A percentile compares a stretch with the other conserved stretches of the same genome.
Conservation (phyloP, 2,888 invertebrate species). For the Muschampia plurimacula region DNA sequence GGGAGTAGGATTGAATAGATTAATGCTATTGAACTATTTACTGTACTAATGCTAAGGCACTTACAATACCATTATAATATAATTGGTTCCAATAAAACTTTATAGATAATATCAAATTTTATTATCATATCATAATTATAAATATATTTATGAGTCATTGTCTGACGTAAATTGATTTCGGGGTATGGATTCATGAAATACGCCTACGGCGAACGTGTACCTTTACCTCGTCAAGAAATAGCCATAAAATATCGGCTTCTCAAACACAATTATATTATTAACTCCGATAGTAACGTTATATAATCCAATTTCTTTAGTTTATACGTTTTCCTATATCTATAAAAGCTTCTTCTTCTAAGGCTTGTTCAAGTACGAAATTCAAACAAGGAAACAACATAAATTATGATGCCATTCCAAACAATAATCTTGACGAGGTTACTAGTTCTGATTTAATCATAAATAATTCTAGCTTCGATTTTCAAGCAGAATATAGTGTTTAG, state of each 20-base stretch:
- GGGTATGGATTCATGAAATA: neutral
- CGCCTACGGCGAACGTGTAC: neutral
- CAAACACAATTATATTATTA: neutral
- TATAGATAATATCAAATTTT: conserved; percentile 9
- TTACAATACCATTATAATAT: conserved; percentile 4
- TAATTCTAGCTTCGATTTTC: too few species aligned
- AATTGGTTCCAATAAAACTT: conserved; percentile 9
- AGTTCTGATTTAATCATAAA: too few species aligned
- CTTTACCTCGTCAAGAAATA: conserved; percentile 8
- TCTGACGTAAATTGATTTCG: conserved; percentile 8
- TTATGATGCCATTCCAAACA: too few species aligned
- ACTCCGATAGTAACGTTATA: neutral
- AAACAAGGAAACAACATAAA: too few species aligned
- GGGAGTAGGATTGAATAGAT: neutral
- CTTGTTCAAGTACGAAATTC: too few species aligned
- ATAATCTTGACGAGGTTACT: too few species aligned
- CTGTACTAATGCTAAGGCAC: neutral
- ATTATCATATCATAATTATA: neutral
- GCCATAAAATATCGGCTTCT: conserved; percentile 1
- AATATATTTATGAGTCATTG: conserved; percentile 11
- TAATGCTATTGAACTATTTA: conserved; percentile 8
- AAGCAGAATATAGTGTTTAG: too few species aligned
- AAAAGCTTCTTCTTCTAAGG: too few species aligned
- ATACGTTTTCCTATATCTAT: too few species aligned
- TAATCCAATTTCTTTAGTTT: neutral